Conservation (phyloP, 2,888 invertebrate genomes). For the Allophyes oxyacanthae region DNA sequence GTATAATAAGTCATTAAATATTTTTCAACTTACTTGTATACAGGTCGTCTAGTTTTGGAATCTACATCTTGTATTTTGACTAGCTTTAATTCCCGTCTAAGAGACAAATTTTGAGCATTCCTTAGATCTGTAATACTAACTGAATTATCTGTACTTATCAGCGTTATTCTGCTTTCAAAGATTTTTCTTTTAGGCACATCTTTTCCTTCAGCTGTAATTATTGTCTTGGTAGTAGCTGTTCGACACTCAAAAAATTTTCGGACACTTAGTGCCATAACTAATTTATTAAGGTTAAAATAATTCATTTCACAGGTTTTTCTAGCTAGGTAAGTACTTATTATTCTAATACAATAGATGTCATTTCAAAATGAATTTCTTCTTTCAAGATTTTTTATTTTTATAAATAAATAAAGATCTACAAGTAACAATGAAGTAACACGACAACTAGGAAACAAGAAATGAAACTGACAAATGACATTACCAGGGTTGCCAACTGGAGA, state of each 20-base stretch:
- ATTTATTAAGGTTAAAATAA: constrained; percentile 68
- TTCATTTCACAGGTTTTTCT: constrained; percentile 37
- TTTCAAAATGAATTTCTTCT: no score
- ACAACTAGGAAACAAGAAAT: no score
- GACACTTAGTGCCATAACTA: constrained; percentile 63
- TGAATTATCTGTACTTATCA: constrained; percentile 89
- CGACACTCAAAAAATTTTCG: constrained; percentile 69
- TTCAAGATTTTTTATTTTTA: no score
- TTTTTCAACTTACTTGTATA: constrained; percentile 89
- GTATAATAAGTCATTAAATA: neutral
- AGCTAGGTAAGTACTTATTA: no score
- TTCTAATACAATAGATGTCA: no score
- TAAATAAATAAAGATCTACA: no score
- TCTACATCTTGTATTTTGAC: constrained; percentile 92
- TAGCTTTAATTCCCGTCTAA: constrained; percentile 91
- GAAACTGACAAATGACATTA: no score
- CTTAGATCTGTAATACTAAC: constrained; percentile 90
- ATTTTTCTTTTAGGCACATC: constrained; percentile 81
- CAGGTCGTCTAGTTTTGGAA: constrained; percentile 91
- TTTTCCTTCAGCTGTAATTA: constrained; percentile 79
- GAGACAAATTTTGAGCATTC: constrained; percentile 92
- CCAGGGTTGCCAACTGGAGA: no score
- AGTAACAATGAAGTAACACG: no score
- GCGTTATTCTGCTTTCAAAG: constrained; percentile 89
- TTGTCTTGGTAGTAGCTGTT: constrained; percentile 65